phyloP scores from a whole-genome alignment of 37 sponge, comb jelly and placozoan species.

The Tethya wilhelma region DNA sequence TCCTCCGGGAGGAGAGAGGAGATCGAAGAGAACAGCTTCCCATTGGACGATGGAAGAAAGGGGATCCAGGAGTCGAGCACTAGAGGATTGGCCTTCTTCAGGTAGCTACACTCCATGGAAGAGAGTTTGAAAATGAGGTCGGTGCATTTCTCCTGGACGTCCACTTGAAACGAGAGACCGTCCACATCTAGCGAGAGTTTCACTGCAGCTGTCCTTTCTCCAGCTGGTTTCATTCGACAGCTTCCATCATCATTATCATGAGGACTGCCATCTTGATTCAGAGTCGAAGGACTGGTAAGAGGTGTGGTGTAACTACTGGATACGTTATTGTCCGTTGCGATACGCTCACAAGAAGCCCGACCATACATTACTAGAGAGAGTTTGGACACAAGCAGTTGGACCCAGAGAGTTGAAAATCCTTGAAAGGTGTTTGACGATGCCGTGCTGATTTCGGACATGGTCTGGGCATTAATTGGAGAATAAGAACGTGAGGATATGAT shows the following conservation, averaged over 20 bases:
- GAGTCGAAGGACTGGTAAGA: not conserved
- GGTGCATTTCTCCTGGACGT: constrained; percentile 48
- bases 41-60: constrained; percentile 3
- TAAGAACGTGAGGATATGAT: constrained; percentile 14
- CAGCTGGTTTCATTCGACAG: too few species aligned
- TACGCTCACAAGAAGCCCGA: not conserved
- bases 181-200: constrained; percentile 48
- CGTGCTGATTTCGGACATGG: constrained; percentile 25
- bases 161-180: constrained; percentile 40
- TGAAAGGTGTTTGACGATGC: constrained; percentile 11
- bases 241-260: too few species aligned
- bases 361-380: constrained; percentile 17
- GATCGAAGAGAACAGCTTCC: constrained; percentile 52
- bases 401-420: constrained; percentile 47
- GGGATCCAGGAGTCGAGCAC: constrained; percentile 24
- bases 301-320: constrained; percentile 5
- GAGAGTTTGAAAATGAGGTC: constrained; percentile 29
- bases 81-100: not conserved
- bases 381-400: constrained; percentile 47
- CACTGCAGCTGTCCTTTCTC: not conserved
- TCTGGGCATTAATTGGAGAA: constrained; percentile 37
- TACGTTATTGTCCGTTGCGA: not conserved
- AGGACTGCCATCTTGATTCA: not conserved
- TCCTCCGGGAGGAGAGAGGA: constrained; percentile 39
- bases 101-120: constrained; percentile 17